phyloP scores from a whole-genome alignment of 2,888 invertebrate genomes.

The Morpho helenor region DNA sequence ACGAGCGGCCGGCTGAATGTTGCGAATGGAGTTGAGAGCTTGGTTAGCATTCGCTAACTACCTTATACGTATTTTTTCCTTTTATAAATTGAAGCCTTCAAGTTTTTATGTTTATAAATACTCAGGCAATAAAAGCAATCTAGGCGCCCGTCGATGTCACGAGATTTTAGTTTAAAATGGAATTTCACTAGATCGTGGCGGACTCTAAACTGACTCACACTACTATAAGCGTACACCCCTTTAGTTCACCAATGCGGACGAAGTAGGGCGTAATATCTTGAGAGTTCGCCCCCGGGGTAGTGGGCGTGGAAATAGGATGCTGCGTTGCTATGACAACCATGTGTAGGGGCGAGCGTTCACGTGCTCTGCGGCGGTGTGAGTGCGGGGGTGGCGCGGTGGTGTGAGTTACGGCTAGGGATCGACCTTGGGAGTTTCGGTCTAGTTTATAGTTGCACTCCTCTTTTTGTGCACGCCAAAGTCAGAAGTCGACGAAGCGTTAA shows the following conservation, averaged over 20 bases:
- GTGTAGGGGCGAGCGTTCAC: constrained; percentile 65
- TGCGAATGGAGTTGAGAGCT: constrained; percentile 55
- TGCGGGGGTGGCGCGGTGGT: constrained; percentile 42
- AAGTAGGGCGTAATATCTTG: constrained; percentile 77
- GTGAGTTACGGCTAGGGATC: constrained; percentile 40
- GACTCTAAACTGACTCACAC: constrained; percentile 57
- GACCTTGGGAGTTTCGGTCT: constrained; percentile 74
- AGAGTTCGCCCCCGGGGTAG: constrained; percentile 77
- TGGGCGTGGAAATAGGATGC: constrained; percentile 80
- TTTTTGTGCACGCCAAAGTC: constrained; percentile 29
- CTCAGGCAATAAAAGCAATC: constrained; percentile 28
- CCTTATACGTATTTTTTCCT: constrained; percentile 37
- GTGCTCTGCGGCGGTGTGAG: constrained; percentile 51
- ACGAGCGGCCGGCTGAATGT: constrained; percentile 71
- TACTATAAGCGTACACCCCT: constrained; percentile 64
- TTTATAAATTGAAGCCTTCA: constrained; percentile 32
- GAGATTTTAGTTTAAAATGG: constrained; percentile 39
- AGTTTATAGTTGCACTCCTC: constrained; percentile 44
- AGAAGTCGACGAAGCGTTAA: constrained; percentile 27
- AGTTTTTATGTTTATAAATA: constrained; percentile 26
- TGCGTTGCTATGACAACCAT: constrained; percentile 81
- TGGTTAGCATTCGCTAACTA: constrained; percentile 51
- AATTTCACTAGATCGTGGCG: constrained; percentile 48
- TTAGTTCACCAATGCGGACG: constrained; percentile 74
- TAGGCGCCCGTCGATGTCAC: constrained; percentile 31